Percentiles rank a stretch among this genome's conserved stretches.
Conservation (phyloP, 2,113 vertebrate genomes). For the Nannobrachium achirus region DNA sequence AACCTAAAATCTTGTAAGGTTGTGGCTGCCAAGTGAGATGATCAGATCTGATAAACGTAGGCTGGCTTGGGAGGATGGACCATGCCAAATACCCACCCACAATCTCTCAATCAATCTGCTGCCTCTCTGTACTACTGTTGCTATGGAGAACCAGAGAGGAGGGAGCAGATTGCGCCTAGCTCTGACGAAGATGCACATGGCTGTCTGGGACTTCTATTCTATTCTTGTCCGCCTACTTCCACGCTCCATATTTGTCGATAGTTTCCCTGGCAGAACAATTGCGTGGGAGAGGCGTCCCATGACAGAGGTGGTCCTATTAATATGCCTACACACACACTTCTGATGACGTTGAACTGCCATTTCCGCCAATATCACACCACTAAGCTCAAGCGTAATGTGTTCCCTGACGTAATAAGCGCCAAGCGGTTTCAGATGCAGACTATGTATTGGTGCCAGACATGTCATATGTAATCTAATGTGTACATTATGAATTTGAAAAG, state of each 20-base stretch:
- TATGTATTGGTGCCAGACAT: conserved; percentile 24
- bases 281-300: conserved; percentile 60
- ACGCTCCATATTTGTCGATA: conserved; percentile 71
- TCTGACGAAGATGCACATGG: conserved; percentile 69
- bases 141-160: conserved; percentile 64
- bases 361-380: conserved; percentile 37
- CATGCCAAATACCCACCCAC: conserved; percentile 69
- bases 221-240: conserved; percentile 70
- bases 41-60: conserved; percentile 60
- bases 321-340: conserved; percentile 58
- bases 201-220: conserved; percentile 65
- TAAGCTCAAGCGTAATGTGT: conserved; percentile 24
- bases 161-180: conserved; percentile 65
- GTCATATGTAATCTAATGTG: conserved; percentile 33
- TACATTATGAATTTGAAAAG: background rate
- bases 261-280: conserved; percentile 30
- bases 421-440: conserved; percentile 18
- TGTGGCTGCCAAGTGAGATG: conserved; percentile 38
- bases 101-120: conserved; percentile 76
- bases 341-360: conserved; percentile 39
- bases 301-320: conserved; percentile 56
- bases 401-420: conserved; percentile 43
- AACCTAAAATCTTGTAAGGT: conserved; percentile 32
- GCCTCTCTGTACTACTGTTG: conserved; percentile 70
- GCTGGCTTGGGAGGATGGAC: conserved; percentile 40